Evolutionary conservation across 64 coral and sea anemone species (phyloP).

Genomic region (Pocillopora verrucosa): DNA sequence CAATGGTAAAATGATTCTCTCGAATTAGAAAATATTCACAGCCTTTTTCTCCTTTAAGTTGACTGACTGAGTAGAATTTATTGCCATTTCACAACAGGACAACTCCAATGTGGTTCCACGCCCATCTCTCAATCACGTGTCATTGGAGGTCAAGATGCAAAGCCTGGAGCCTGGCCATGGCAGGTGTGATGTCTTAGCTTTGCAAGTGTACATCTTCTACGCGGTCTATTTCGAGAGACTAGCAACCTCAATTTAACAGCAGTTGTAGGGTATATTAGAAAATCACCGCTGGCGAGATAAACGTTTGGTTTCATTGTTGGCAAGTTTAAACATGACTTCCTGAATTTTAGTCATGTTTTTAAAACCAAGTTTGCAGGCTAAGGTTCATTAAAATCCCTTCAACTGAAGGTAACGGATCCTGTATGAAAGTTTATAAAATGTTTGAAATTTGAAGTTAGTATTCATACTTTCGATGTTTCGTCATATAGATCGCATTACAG

Average conservation of each 20-base stretch:
- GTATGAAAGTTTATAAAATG: no score
- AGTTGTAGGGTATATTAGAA: background rate
- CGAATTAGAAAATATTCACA: no score
- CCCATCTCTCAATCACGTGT: background rate
- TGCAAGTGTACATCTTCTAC: no score
- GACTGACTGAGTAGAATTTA: background rate
- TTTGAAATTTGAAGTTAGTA: background rate
- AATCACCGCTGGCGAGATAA: no score
- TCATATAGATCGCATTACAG: background rate
- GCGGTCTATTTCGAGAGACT: background rate
- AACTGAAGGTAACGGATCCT: no score
- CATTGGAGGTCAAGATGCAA: slow-evolving; percentile 14
- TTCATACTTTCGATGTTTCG: background rate
- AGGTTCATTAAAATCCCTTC: no score
- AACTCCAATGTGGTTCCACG: background rate
- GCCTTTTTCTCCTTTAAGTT: no score
- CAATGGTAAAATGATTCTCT: no score
- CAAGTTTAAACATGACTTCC: no score
- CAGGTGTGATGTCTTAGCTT: background rate
- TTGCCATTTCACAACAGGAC: background rate
- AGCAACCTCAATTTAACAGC: background rate
- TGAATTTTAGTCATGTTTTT: no score
- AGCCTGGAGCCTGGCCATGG: slow-evolving; percentile 27
- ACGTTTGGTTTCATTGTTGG: no score
- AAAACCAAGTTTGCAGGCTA: no score